phyloP scores from a whole-genome alignment of 2,888 invertebrate genomes.

The Penaeus monodon region DNA sequence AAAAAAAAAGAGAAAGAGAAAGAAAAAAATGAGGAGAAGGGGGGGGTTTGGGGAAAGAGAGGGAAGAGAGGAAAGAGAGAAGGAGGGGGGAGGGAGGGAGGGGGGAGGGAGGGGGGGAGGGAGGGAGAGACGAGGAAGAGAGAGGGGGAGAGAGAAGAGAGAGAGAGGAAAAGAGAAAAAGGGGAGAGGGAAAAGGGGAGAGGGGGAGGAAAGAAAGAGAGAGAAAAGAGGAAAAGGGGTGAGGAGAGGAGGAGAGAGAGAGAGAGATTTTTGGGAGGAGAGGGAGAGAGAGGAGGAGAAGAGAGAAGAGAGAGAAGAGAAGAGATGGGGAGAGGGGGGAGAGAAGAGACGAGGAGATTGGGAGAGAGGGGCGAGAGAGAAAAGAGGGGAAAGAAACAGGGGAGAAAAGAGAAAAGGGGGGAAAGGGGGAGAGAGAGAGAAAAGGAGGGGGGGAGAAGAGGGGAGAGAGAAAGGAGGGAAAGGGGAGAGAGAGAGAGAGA shows the following conservation, averaged over 20 bases:
- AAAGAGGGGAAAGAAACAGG: not conserved
- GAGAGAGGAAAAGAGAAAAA: not conserved
- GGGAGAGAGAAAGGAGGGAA: not conserved
- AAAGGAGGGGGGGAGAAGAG: not conserved
- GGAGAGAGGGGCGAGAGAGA: not conserved
- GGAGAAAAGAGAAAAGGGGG: not conserved
- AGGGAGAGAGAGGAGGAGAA: not conserved
- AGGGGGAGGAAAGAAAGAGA: not conserved
- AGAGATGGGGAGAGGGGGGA: too few species aligned
- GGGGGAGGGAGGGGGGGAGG: not conserved
- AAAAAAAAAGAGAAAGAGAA: not conserved
- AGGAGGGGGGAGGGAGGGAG: not conserved
- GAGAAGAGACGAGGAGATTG: not conserved
- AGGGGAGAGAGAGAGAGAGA: too few species aligned
- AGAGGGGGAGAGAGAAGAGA: not conserved
- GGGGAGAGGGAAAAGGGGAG: too few species aligned
- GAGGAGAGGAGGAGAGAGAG: too few species aligned
- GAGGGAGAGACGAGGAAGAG: accelerated
- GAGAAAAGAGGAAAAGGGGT: not conserved
- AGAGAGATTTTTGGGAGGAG: not conserved
- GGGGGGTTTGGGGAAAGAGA: not conserved
- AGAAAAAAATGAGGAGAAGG: not conserved
- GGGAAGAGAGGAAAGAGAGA: not conserved
- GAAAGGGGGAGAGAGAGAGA: not conserved
- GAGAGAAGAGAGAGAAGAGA: not conserved